Conservation (phyloP, 1,140 invertebrate species). For the Hyles vespertilio region DNA sequence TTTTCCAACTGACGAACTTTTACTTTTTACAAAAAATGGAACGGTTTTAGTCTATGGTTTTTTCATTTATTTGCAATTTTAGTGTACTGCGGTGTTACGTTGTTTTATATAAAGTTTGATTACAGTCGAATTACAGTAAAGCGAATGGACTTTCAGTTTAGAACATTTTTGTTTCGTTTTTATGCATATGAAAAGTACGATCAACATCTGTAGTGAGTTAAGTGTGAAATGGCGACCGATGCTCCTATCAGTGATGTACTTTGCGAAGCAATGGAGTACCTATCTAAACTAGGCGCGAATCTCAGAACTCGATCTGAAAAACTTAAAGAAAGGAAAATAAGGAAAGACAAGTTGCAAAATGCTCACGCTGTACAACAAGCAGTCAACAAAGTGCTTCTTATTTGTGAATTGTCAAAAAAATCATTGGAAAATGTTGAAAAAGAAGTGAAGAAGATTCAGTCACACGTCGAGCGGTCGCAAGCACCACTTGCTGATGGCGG, state of each 20-base stretch:
- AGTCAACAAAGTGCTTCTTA: slow-evolving; percentile 53
- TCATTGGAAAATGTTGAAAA: slow-evolving; percentile 63
- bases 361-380: slow-evolving; percentile 57
- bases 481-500: slow-evolving; percentile 24
- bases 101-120: background rate
- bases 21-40: slow-evolving; percentile 10
- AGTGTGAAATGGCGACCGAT: slow-evolving; percentile 57
- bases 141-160: too few species aligned
- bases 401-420: slow-evolving; percentile 67
- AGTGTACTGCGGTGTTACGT: background rate
- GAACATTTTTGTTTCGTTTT: too few species aligned
- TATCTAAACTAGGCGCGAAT: slow-evolving; percentile 62
- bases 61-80: slow-evolving; percentile 19
- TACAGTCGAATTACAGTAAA: background rate
- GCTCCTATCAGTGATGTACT: slow-evolving; percentile 53
- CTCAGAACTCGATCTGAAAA: slow-evolving; percentile 51
- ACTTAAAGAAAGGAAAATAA: slow-evolving; percentile 53
- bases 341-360: slow-evolving; percentile 53
- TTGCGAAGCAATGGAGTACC: slow-evolving; percentile 62
- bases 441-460: slow-evolving; percentile 48
- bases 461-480: slow-evolving; percentile 31
- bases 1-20: too few species aligned
- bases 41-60: slow-evolving; percentile 41
- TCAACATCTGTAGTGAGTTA: too few species aligned
- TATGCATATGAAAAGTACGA: too few species aligned